Percentiles rank a stretch among this genome's conserved stretches.
Conservation (phyloP, 2,888 invertebrate genomes). For the Seladonia tumulorum region DNA sequence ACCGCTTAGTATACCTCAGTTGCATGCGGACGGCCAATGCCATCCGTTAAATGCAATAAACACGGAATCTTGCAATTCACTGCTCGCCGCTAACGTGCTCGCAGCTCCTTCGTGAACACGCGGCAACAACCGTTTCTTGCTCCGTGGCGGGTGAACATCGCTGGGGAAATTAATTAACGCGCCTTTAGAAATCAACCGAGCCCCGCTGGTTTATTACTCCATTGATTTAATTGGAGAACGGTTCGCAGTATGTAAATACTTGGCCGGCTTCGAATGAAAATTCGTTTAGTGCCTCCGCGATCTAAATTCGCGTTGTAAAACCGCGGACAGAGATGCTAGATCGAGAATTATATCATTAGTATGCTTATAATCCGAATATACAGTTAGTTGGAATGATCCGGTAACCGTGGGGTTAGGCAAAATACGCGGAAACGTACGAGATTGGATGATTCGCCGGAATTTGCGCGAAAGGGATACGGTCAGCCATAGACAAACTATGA, state of each 20-base stretch:
- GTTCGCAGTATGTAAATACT: slow-evolving; percentile 18
- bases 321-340: neutral
- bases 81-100: slow-evolving; percentile 65
- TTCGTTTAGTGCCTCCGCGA: neutral
- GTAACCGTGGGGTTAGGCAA: neutral
- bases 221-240: slow-evolving; percentile 49
- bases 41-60: slow-evolving; percentile 79
- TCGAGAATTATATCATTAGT: neutral
- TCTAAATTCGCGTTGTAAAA: neutral
- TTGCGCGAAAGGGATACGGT: too few species aligned
- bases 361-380: neutral
- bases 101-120: slow-evolving; percentile 58
- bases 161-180: slow-evolving; percentile 53
- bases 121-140: slow-evolving; percentile 63
- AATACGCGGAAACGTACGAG: neutral
- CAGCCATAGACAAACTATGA: too few species aligned
- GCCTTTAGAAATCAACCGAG: slow-evolving; percentile 39
- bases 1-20: slow-evolving; percentile 69
- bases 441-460: too few species aligned
- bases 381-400: neutral
- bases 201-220: slow-evolving; percentile 30
- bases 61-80: slow-evolving; percentile 80
- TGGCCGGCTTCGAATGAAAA: neutral
- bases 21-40: slow-evolving; percentile 78
- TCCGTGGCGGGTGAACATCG: slow-evolving; percentile 57